These are phyloP conservation scores for Epiblema foenella DNA, from an alignment of 2,888 invertebrate species.

Conservation along the genomic window DNA sequence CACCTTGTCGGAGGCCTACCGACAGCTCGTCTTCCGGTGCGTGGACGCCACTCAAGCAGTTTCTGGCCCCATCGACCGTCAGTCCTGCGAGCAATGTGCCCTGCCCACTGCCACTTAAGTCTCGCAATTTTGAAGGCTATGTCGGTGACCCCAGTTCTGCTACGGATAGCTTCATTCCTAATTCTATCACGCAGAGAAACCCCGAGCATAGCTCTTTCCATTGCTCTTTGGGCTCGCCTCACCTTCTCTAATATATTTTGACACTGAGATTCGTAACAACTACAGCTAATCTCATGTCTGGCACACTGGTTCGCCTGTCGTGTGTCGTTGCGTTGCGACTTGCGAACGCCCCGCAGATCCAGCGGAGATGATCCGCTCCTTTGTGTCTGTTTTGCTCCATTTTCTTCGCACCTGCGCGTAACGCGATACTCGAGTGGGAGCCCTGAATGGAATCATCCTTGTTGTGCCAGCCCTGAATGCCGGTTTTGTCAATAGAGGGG, in stretches of 20 bases:
- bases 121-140: no score
- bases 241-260: neutral
- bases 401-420: conserved; percentile 79
- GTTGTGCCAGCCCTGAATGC: conserved; percentile 28
- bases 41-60: no score
- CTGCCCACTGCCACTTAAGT: no score
- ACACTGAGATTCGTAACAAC: neutral
- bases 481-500: conserved; percentile 20
- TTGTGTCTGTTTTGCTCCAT: conserved; percentile 62
- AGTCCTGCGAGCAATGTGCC: no score
- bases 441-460: conserved; percentile 39
- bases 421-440: conserved; percentile 62
- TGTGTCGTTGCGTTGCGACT: neutral
- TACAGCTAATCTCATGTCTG: neutral
- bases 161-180: no score
- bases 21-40: no score
- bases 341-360: conserved; percentile 1
- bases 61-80: no score
- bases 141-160: no score
- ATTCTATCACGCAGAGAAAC: no score
- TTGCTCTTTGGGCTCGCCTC: no score
- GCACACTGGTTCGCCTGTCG: neutral
- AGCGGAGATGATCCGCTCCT: conserved; percentile 20
- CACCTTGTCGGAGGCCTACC: no score
- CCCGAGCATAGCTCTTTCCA: no score